Conservation (phyloP, 2,888 invertebrate genomes). For the Brenthis daphne region DNA sequence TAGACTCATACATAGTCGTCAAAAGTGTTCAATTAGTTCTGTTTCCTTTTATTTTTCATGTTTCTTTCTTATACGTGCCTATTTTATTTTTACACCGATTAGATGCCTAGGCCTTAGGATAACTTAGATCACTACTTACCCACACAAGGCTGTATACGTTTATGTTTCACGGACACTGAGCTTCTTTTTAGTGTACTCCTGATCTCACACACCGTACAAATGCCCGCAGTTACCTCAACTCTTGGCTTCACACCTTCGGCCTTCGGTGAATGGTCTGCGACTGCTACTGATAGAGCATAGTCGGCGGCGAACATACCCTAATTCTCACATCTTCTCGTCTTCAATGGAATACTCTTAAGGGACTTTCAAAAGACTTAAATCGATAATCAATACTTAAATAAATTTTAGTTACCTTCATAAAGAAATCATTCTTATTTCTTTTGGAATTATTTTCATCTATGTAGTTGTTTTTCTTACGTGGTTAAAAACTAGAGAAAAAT, state of each 20-base stretch:
- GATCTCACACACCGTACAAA: constrained; percentile 81
- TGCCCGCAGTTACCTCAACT: constrained; percentile 82
- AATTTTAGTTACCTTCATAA: neutral
- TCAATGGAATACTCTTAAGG: constrained; percentile 66
- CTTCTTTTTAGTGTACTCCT: constrained; percentile 82
- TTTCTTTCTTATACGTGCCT: constrained; percentile 73
- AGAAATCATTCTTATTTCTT: neutral
- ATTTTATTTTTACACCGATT: constrained; percentile 76
- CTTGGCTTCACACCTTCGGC: constrained; percentile 80
- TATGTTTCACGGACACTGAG: constrained; percentile 81
- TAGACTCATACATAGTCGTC: constrained; percentile 79
- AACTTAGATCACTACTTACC: constrained; percentile 79
- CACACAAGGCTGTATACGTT: constrained; percentile 78
- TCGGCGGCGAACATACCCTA: constrained; percentile 71
- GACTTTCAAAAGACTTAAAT: constrained; percentile 42
- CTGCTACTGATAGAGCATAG: constrained; percentile 56
- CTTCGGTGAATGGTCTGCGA: constrained; percentile 70
- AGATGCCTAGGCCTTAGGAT: constrained; percentile 82
- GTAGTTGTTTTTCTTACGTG: neutral
- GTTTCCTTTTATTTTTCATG: constrained; percentile 66
- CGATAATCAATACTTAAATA: neutral
- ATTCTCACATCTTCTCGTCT: constrained; percentile 55
- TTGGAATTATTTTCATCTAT: neutral
- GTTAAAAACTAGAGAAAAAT: neutral
- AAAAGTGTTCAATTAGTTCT: constrained; percentile 76